Base-by-base conservation (phyloP, 2,797 vertebrate species). In the Lates japonicus region DNA sequence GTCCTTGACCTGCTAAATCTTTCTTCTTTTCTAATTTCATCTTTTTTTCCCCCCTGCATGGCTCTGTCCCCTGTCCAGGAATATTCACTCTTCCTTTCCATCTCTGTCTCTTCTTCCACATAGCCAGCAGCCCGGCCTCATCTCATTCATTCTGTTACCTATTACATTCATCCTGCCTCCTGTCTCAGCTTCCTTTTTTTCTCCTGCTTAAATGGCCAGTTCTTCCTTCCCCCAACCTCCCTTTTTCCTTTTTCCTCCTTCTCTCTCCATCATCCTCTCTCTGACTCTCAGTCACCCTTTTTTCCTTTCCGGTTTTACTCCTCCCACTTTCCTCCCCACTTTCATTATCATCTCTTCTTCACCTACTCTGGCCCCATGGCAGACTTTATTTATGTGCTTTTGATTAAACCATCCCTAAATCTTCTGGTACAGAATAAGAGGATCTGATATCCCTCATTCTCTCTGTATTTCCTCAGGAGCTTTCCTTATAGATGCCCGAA, bases 171-270 rank as follows among this genome's bases (percentile, higher is more conserved):
- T 41, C 63, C 66, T 69, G 31, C 60, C 70, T 67, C 54, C 20
- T 1, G n/a, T 52, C 66, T 78, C 77, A 60, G 62, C 44, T 60
- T 72, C 17, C 37, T 75, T 87, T 42, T 68, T 51, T 83, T 77
- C 66, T 81, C 42, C 42, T 5, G 12, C 46, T 54, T 49, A 17
- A 76, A 63, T 14, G n/a, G 17, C 2, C 2, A 1, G 1, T 48
- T 57, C 71, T 70, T 74, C 48, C 62, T 61, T 54, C 35, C 52
- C 39, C 44, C 46, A 1, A 1, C 46, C 49, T 67, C 2, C 33
- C 70, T 42, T 1, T 51, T 17, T 0, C 7, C 39, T 19, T 49
- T 11, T n/a, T 33, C 16, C 29, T 54, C 37, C 19, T 8, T 41
- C 60, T 44, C 49, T 14, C 5, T 54, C 25, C 5, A 29, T 57